Conservation (phyloP, 2,797 vertebrate genomes). For the Zenarchopterus dispar region DNA sequence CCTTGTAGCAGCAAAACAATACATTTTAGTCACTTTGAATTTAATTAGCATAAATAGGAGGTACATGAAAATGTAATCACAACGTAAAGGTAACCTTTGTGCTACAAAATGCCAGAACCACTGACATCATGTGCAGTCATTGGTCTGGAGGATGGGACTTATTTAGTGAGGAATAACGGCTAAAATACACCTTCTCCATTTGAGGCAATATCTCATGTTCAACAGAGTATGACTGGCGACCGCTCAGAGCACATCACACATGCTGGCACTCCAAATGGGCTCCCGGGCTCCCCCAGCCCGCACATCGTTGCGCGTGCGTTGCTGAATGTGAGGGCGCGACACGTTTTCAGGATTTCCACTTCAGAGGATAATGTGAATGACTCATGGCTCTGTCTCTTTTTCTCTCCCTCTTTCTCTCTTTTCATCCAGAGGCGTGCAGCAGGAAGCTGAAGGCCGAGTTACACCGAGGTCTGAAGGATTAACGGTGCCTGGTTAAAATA, state of each 20-base stretch:
- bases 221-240: constrained; percentile 35
- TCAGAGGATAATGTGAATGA: constrained; percentile 75
- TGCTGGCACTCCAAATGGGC: constrained; percentile 62
- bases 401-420: constrained; percentile 36
- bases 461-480: constrained; percentile 43
- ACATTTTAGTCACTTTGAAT: no score
- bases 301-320: constrained; percentile 13
- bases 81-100: no score
- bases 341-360: constrained; percentile 76
- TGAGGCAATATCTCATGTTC: constrained; percentile 32
- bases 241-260: constrained; percentile 64
- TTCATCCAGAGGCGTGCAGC: constrained; percentile 59
- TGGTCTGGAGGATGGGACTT: background rate
- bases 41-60: no score
- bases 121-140: background rate
- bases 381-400: constrained; percentile 55
- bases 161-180: constrained; percentile 9
- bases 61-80: no score
- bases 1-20: no score
- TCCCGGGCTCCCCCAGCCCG: constrained; percentile 46
- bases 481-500: constrained; percentile 35
- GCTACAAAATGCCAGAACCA: background rate
- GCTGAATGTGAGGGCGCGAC: constrained; percentile 35
- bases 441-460: constrained; percentile 57
- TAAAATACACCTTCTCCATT: constrained; percentile 31